These are phyloP conservation scores for Bellardia bayeri DNA, from an alignment of 2,888 invertebrate species.

Conservation along the genomic window DNA sequence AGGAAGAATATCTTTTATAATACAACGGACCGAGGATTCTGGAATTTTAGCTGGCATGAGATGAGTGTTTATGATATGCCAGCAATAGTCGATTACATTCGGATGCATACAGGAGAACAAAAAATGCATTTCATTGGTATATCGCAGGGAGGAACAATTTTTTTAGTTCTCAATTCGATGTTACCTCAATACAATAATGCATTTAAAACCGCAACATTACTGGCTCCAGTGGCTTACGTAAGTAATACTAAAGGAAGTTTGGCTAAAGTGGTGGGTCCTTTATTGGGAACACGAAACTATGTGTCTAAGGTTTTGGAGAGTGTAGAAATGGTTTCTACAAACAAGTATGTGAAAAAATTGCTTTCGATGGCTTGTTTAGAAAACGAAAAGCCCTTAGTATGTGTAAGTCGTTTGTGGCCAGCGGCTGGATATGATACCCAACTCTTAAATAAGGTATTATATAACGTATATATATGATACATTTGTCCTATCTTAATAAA, in stretches of 20 bases:
- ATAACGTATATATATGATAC: not conserved
- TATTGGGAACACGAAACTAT: slow-evolving; percentile 82
- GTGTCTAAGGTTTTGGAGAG: slow-evolving; percentile 81
- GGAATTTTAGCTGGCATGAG: slow-evolving; percentile 83
- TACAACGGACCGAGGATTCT: slow-evolving; percentile 84
- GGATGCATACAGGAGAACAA: slow-evolving; percentile 78
- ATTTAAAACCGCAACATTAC: slow-evolving; percentile 81
- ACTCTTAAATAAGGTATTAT: slow-evolving; percentile 79
- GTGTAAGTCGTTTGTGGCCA: slow-evolving; percentile 82
- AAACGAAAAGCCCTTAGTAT: slow-evolving; percentile 80
- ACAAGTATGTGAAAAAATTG: slow-evolving; percentile 82
- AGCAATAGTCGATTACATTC: slow-evolving; percentile 82
- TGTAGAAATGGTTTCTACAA: slow-evolving; percentile 83
- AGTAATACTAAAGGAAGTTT: slow-evolving; percentile 85
- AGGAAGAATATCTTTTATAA: slow-evolving; percentile 80
- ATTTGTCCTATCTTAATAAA: not conserved
- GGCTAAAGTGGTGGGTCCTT: slow-evolving; percentile 87
- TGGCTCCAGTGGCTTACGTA: slow-evolving; percentile 82
- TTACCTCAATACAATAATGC: slow-evolving; percentile 82
- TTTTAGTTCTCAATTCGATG: slow-evolving; percentile 81
- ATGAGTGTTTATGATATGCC: slow-evolving; percentile 83
- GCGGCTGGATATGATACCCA: slow-evolving; percentile 82
- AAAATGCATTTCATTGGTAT: slow-evolving; percentile 82
- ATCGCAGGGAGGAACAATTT: slow-evolving; percentile 82
- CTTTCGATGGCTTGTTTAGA: slow-evolving; percentile 82